phyloP scores from a whole-genome alignment of 2,113 vertebrate species.

The Tachuris rubrigastra region DNA sequence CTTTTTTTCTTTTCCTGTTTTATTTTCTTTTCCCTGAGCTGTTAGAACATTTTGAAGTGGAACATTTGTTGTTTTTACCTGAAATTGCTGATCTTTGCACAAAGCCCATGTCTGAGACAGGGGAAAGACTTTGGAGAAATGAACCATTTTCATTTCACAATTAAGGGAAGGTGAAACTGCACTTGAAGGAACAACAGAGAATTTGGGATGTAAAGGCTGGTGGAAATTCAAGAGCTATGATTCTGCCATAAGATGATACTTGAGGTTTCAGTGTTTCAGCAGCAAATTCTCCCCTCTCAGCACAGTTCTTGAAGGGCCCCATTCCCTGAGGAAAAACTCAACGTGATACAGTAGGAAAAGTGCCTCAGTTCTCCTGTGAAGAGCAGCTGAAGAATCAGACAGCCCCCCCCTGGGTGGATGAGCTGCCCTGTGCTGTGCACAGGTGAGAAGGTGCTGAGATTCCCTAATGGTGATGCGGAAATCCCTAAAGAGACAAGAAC shows the following conservation, averaged over 20 bases:
- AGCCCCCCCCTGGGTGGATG: fast-evolving
- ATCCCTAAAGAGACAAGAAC: fast-evolving
- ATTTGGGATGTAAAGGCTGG: background rate
- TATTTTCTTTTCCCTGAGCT: background rate
- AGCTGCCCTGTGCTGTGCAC: background rate
- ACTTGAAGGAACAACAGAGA: background rate
- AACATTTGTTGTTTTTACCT: background rate
- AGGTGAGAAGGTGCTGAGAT: background rate
- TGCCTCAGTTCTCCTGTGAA: fast-evolving
- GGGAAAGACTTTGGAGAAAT: background rate
- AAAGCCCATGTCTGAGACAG: background rate
- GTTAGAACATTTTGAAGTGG: background rate
- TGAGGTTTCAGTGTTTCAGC: background rate
- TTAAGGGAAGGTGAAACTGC: background rate
- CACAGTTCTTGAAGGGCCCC: background rate
- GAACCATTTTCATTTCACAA: background rate
- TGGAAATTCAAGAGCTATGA: background rate
- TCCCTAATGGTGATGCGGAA: fast-evolving
- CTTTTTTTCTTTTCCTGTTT: background rate
- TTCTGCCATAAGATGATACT: background rate
- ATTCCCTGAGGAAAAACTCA: background rate
- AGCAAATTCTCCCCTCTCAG: background rate
- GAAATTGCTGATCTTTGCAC: background rate
- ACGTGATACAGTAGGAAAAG: fast-evolving
- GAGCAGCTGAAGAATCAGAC: background rate